Conservation (phyloP, 2,113 vertebrate species). For the Pungitius pungitius region DNA sequence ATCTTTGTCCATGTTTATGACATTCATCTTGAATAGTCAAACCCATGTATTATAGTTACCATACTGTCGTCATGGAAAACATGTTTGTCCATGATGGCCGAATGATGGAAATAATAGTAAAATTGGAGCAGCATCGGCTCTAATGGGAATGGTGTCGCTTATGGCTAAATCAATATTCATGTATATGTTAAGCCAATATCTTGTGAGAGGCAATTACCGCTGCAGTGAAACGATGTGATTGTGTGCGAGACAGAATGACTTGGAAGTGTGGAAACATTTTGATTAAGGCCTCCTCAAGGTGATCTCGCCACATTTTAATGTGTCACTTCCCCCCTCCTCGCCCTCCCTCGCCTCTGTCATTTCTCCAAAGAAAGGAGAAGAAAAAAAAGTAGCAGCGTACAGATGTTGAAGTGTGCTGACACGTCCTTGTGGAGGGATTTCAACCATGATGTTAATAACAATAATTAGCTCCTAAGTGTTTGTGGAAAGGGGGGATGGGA, state of each 20-base stretch:
- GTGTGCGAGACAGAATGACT: constrained; percentile 60
- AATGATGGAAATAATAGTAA: constrained; percentile 63
- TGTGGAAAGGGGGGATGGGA: constrained; percentile 58
- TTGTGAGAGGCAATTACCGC: constrained; percentile 59
- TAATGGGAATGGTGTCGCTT: constrained; percentile 56
- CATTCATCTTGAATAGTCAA: constrained; percentile 57
- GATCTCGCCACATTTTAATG: constrained; percentile 76
- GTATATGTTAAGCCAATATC: constrained; percentile 56
- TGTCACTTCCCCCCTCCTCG: constrained; percentile 58
- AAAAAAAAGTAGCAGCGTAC: constrained; percentile 47
- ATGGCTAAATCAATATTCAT: constrained; percentile 78
- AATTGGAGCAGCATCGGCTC: constrained; percentile 46
- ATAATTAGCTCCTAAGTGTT: constrained; percentile 85
- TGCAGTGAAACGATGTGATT: constrained; percentile 53
- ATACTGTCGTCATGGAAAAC: constrained; percentile 42
- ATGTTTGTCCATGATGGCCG: constrained; percentile 41
- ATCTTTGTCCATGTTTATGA: constrained; percentile 52
- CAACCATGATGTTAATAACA: constrained; percentile 86
- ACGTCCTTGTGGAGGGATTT: constrained; percentile 84
- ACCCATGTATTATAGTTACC: constrained; percentile 55
- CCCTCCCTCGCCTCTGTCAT: constrained; percentile 18
- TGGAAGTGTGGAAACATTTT: constrained; percentile 61
- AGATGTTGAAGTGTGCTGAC: constrained; percentile 79
- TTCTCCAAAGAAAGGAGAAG: constrained; percentile 47
- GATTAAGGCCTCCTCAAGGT: constrained; percentile 80